Percentiles rank a stretch among this genome's conserved stretches.
These are phyloP conservation scores for Wiebesia pumilae DNA, from an alignment of 1,140 invertebrate genomes.

Conservation along the genomic window DNA sequence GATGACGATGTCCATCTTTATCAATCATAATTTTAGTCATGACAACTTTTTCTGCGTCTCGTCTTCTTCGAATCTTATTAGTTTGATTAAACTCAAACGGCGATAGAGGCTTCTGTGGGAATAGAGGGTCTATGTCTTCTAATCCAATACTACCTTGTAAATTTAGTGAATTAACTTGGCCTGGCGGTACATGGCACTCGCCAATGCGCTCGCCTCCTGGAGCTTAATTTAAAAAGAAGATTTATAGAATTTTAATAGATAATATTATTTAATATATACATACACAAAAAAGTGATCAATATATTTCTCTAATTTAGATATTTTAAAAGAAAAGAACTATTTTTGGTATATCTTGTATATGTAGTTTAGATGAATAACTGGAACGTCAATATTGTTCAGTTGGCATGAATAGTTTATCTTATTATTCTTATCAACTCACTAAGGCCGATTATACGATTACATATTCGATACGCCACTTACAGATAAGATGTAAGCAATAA, in stretches of 20 bases:
- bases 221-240: conserved; percentile 48
- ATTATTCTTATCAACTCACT: no score
- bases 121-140: conserved; percentile 70
- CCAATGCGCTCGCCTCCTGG: conserved; percentile 73
- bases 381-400: neutral
- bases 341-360: no score
- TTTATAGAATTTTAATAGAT: neutral
- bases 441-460: no score
- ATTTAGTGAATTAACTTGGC: conserved; percentile 82
- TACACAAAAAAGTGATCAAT: no score
- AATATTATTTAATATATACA: neutral
- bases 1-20: conserved; percentile 81
- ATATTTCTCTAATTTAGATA: no score
- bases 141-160: conserved; percentile 76
- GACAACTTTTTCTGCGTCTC: conserved; percentile 84
- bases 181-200: conserved; percentile 78
- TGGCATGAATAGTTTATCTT: no score
- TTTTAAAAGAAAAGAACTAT: no score
- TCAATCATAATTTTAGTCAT: conserved; percentile 82
- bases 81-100: conserved; percentile 60
- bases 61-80: conserved; percentile 74
- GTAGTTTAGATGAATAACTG: neutral
- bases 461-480: no score
- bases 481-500: no score
- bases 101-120: conserved; percentile 53